Evolutionary conservation across 1,140 invertebrate genomes (phyloP), one percentile per base, ranked within the genome.

Genomic region (Drosophila chauvacae): DNA sequence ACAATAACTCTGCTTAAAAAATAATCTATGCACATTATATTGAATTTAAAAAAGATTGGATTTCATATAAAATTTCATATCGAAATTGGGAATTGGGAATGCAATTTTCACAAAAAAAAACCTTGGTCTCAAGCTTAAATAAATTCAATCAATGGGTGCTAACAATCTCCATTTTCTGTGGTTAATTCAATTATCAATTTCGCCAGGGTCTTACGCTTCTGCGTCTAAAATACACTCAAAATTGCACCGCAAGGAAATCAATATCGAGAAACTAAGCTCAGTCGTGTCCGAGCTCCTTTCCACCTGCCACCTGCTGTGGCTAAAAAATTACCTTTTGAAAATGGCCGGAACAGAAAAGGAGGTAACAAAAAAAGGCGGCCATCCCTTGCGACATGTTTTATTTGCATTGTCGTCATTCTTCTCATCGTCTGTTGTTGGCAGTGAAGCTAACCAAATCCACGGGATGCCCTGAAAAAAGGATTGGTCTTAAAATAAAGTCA

Each of bases 181-280:
- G 55, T 78, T 79, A 70, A 87, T 76, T 82, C 80, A 86, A 86
- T 86, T 87, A 86, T 87, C 82, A 82, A 72, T 82, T 79, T 86
- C 56, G 35, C 44, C 60, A 28, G 42, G 45, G 50, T 48, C 57
- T 65, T 51, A 50, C 80, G 58, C 58, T 69, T 61, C 37, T 65
- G 59, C 66, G 66, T 73, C 62, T 45, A 45, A 64, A 79, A 63
- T 75, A 78, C 47, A 70, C 61, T 45, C 13, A 37, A 51, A 66
- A 60, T 45, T 18, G 35, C 39, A 44, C 39, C 3, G 20, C 51
- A 39, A 37, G 13, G 35, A 68, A 63, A 48, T 45, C 41, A 62
- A 61, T 41, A 61, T 10, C 50, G 28, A 26, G 11, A 26, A 74
- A 39, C 69, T 57, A 63, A 68, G 48, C 55, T 30, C 39, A 42